Base-by-base conservation (phyloP, 2,113 vertebrate genomes). In the Dicentrarchus labrax region DNA sequence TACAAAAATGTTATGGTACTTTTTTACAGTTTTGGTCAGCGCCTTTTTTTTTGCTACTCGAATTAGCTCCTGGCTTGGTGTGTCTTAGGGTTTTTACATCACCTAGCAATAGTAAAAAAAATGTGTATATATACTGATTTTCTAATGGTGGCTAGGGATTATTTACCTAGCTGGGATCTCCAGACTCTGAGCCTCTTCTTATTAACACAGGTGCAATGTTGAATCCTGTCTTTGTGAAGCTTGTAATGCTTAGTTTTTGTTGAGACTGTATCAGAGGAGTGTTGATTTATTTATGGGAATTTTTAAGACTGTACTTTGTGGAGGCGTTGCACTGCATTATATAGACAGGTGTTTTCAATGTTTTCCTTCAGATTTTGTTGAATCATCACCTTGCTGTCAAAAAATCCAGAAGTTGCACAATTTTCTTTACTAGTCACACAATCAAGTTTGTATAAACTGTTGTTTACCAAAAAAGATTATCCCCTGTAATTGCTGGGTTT, bases 71-170 rank as follows among this genome's bases (percentile, higher is more conserved):
- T 57, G 65, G 16, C 36, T 59, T 50, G 43, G 17, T 62, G 8
- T 59, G n/a, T 71, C 19, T n/a, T 13, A 19, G 53, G 17, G 22
- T 54, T 78, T 78, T 75, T 47, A 62, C 30, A 39, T 7, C 30
- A 30, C 30, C 30, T 30, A 30, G 30, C 30, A 30, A 30, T 30
- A 30, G 30, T 30, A 30, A 30, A 30, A 30, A 30, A 30, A 30
- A 30, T 3, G 30, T 30, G 4, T 30, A 30, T 30, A 30, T 30
- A 30, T 30, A 45, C 43, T 12, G 43, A 45, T 45, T 47, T 83
- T 78, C 17, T 64, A 41, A 62, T 65, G 7, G 30, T 62, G 39
- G 8, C 8, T 54, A 0, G 21, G 51, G n/a, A 77, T 57, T 68
- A 78, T 75, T 59, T 78, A 62, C 30, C 24, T 71, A 6, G 10